These are phyloP conservation scores for Dusona sp. DNA, from an alignment of 2,888 invertebrate species.

Conservation along the genomic window DNA sequence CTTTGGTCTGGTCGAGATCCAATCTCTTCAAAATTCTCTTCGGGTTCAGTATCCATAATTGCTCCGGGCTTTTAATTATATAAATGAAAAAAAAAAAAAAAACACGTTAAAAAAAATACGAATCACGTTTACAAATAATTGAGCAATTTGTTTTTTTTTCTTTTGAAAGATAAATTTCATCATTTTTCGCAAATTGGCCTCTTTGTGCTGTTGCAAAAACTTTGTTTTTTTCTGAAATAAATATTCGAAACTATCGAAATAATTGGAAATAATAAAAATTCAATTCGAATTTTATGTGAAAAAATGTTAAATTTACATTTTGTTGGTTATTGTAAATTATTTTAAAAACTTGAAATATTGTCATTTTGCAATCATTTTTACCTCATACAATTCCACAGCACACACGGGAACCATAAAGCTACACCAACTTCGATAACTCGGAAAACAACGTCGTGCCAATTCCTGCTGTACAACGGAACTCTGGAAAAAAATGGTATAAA, in stretches of 20 bases:
- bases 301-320: no score
- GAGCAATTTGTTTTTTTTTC: neutral
- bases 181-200: no score
- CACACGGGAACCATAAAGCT: conserved; percentile 97
- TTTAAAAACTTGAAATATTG: no score
- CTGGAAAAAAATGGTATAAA: conserved; percentile 84
- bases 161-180: no score
- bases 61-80: conserved; percentile 88
- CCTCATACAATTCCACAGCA: conserved; percentile 97
- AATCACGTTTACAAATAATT: neutral
- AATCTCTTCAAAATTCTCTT: conserved; percentile 91
- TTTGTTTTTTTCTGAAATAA: no score
- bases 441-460: conserved; percentile 96
- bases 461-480: conserved; percentile 94
- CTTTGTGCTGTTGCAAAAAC: no score
- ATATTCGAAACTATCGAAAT: no score
- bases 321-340: no score
- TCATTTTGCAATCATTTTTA: conserved; percentile 73
- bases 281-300: no score
- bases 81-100: neutral
- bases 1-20: conserved; percentile 82
- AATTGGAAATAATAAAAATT: no score
- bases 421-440: conserved; percentile 96
- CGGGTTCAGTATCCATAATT: conserved; percentile 97
- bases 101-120: neutral